Conservation (phyloP, 2,888 invertebrate genomes). For the Drosophila bunnanda region DNA sequence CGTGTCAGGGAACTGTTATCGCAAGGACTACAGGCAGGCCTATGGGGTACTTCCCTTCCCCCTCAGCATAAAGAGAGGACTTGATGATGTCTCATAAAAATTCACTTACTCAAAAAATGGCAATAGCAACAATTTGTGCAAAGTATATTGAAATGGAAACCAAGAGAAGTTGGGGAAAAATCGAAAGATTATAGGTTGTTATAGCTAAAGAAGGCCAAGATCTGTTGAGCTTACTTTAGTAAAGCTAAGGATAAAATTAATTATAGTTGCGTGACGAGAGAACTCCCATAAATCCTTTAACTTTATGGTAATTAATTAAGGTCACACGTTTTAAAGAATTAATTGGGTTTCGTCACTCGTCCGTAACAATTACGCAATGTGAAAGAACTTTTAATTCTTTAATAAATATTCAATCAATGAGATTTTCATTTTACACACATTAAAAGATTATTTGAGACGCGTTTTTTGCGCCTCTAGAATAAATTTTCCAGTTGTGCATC, state of each 20-base stretch:
- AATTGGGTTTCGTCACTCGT: neutral
- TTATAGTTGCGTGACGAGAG: neutral
- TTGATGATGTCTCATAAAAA: slow-evolving; percentile 65
- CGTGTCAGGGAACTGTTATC: slow-evolving; percentile 59
- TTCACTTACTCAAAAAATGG: slow-evolving; percentile 57
- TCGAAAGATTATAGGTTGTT: neutral
- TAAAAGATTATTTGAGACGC: slow-evolving; percentile 31
- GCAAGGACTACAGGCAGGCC: slow-evolving; percentile 35
- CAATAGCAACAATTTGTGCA: slow-evolving; percentile 33
- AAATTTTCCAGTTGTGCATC: slow-evolving; percentile 29
- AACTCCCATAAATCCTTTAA: too few species aligned
- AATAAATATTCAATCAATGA: slow-evolving; percentile 26
- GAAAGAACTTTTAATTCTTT: slow-evolving; percentile 14
- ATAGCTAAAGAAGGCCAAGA: neutral
- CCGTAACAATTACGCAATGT: neutral
- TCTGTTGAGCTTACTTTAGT: neutral
- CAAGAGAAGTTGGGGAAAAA: neutral
- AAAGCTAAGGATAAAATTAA: neutral
- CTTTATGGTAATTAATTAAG: neutral
- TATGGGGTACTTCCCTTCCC: neutral
- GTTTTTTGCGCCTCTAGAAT: slow-evolving; percentile 18
- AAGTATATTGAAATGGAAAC: slow-evolving; percentile 36
- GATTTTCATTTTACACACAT: slow-evolving; percentile 11
- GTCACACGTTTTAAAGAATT: neutral
- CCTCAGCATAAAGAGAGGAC: slow-evolving; percentile 33